phyloP scores from a whole-genome alignment of 2,888 invertebrate genomes.

The Tenthredo livida region DNA sequence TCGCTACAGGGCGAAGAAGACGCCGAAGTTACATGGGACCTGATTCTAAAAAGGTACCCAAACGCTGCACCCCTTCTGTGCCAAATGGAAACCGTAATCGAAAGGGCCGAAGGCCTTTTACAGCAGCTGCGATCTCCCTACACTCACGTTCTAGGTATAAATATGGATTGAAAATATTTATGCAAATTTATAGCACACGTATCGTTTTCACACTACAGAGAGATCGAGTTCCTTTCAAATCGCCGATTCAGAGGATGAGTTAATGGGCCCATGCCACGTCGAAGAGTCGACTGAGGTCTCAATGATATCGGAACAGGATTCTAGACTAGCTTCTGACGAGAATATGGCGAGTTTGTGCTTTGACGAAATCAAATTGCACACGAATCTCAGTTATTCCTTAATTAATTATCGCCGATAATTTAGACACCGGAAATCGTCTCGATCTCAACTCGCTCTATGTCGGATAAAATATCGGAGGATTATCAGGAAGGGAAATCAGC shows the following conservation, averaged over 20 bases:
- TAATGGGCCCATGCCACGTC: not conserved
- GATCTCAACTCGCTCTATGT: not conserved
- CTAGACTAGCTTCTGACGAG: not conserved
- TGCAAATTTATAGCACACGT: not conserved
- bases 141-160: constrained; percentile 47
- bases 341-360: constrained; percentile 7
- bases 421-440: constrained; percentile 33
- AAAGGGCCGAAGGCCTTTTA: constrained; percentile 68
- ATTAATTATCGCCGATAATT: not conserved
- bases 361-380: not conserved
- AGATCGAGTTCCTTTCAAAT: constrained; percentile 61
- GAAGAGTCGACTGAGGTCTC: constrained; percentile 38
- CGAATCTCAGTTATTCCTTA: not conserved
- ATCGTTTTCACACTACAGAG: constrained; percentile 55
- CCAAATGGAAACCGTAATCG: constrained; percentile 69
- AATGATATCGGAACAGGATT: constrained; percentile 27
- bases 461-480: not conserved
- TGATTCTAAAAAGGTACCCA: constrained; percentile 68
- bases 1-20: constrained; percentile 61
- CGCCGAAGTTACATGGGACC: constrained; percentile 67
- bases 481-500: not conserved
- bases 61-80: constrained; percentile 69
- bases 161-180: not conserved
- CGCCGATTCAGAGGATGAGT: constrained; percentile 59
- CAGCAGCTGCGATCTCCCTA: constrained; percentile 61